Conservation (phyloP, 2,797 vertebrate genomes). For the Tympanoctomys barrerae region DNA sequence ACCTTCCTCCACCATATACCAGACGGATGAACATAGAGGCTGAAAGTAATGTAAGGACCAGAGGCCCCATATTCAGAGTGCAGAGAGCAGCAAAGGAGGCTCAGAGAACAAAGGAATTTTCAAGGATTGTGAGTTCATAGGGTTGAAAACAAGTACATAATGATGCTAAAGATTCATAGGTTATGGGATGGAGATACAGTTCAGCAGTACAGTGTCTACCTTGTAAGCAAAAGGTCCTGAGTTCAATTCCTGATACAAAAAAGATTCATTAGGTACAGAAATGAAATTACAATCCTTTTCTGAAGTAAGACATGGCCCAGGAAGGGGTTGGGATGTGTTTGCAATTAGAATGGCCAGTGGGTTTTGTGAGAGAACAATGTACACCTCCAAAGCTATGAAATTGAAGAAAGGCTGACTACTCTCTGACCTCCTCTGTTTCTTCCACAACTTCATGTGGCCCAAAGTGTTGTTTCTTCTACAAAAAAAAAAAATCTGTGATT, state of each 20-base stretch:
- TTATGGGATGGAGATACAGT: too few species aligned
- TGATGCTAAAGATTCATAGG: background rate
- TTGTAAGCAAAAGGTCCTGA: too few species aligned
- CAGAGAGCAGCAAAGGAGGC: background rate
- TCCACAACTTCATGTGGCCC: constrained; percentile 4
- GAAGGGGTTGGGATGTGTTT: background rate
- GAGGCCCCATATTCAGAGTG: background rate
- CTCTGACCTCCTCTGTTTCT: background rate
- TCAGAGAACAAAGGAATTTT: background rate
- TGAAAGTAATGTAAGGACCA: background rate
- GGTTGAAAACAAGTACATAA: background rate
- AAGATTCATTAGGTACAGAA: background rate
- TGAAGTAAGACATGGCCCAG: background rate
- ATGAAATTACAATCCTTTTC: constrained; percentile 34
- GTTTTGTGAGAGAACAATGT: background rate
- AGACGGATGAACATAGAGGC: background rate
- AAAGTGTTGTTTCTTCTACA: background rate
- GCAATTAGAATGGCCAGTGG: background rate
- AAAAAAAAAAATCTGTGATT: constrained; percentile 36
- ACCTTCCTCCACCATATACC: background rate
- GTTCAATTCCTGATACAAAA: too few species aligned
- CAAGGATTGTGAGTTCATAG: background rate
- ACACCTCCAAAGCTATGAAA: background rate
- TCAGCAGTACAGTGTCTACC: too few species aligned
- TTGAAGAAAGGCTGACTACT: background rate